These are phyloP conservation scores for Seriola quinqueradiata DNA, from an alignment of 2,113 vertebrate species.

Conservation along the genomic window DNA sequence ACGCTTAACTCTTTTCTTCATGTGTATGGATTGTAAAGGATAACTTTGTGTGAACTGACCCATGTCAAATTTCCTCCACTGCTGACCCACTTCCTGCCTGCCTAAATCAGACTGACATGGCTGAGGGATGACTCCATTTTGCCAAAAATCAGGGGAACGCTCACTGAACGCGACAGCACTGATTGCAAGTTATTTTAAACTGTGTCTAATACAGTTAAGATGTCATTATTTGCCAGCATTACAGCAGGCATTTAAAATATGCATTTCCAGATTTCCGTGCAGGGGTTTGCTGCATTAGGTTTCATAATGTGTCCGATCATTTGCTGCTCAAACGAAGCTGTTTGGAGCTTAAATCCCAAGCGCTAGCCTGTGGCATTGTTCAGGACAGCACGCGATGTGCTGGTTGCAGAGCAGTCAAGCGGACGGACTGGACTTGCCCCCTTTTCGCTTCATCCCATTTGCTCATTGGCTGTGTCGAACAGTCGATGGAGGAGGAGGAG, in stretches of 20 bases:
- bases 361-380: conserved; percentile 62
- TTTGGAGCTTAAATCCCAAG: conserved; percentile 63
- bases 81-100: conserved; percentile 75
- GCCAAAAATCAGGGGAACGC: conserved; percentile 68
- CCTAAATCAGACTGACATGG: conserved; percentile 59
- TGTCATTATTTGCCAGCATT: conserved; percentile 1
- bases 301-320: conserved; percentile 38
- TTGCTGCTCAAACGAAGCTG: conserved; percentile 55
- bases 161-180: conserved; percentile 59
- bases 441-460: conserved; percentile 69
- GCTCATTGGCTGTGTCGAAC: conserved; percentile 55
- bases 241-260: conserved; percentile 12
- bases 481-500: conserved; percentile 43
- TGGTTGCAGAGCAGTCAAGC: conserved; percentile 73
- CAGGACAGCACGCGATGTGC: conserved; percentile 67
- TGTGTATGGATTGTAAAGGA: conserved; percentile 52
- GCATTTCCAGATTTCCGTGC: conserved; percentile 1
- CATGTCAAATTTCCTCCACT: conserved; percentile 75
- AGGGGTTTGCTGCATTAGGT: not conserved
- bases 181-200: conserved; percentile 45
- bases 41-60: conserved; percentile 74
- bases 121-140: conserved; percentile 66
- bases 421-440: conserved; percentile 60
- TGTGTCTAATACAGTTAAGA: conserved; percentile 23
- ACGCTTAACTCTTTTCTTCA: conserved; percentile 46